Evolutionary conservation across 2,888 invertebrate genomes (phyloP).

Genomic region (Lasioglossum lativentre): DNA sequence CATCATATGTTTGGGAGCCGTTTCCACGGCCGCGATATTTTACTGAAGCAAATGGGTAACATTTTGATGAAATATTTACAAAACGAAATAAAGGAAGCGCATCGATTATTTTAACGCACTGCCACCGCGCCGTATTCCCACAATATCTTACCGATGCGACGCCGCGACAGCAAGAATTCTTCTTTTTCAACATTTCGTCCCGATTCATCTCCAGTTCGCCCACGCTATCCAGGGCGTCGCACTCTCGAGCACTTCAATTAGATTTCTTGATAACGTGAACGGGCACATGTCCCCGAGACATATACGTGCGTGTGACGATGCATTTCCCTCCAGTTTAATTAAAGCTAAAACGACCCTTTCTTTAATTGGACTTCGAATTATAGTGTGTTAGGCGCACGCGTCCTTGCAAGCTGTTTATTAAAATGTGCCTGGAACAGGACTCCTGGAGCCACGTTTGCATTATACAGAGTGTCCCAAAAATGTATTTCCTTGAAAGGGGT

Average conservation of each 20-base stretch:
- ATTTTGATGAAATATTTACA: not conserved
- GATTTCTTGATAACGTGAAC: slow-evolving; percentile 65
- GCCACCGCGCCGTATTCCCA: not conserved
- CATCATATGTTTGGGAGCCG: not conserved
- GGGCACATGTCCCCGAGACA: slow-evolving; percentile 33
- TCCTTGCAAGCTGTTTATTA: not conserved
- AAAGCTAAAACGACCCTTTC: slow-evolving; percentile 58
- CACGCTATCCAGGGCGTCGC: not conserved
- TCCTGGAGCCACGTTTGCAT: not conserved
- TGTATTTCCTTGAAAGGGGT: too few species aligned
- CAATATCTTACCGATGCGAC: slow-evolving; percentile 28
- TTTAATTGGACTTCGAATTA: slow-evolving; percentile 59
- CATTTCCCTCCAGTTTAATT: slow-evolving; percentile 65
- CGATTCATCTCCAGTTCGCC: slow-evolving; percentile 22
- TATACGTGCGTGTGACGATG: slow-evolving; percentile 57
- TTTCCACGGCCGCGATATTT: not conserved
- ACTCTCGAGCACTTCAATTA: slow-evolving; percentile 62
- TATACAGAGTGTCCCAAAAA: not conserved
- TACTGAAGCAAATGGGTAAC: not conserved
- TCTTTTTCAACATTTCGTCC: slow-evolving; percentile 25
- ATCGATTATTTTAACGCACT: not conserved
- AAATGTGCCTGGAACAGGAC: not conserved
- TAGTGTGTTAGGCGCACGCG: not conserved
- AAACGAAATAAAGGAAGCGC: not conserved
- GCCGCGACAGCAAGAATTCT: not conserved